phyloP scores from a whole-genome alignment of 1,140 invertebrate species.

The Drosophila mauritiana region DNA sequence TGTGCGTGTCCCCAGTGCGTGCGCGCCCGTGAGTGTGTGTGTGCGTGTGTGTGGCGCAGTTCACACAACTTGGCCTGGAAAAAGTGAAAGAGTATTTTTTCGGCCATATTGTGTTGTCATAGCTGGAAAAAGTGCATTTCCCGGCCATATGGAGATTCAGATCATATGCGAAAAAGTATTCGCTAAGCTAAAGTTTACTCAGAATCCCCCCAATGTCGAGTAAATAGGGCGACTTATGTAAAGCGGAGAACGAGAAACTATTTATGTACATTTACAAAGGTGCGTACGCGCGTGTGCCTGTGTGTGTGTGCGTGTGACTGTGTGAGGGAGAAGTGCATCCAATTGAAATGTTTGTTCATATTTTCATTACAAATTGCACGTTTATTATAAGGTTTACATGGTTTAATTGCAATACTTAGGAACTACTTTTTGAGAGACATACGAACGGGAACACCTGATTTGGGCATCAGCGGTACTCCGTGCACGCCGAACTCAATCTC shows the following conservation, averaged over 20 bases:
- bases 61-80: slow-evolving; percentile 77
- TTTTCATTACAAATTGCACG: not conserved
- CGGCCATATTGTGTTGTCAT: slow-evolving; percentile 77
- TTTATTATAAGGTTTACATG: slow-evolving; percentile 4
- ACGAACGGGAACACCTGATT: slow-evolving; percentile 50
- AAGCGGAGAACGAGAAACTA: slow-evolving; percentile 39
- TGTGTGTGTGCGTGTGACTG: not conserved
- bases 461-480: slow-evolving; percentile 52
- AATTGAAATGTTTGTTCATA: slow-evolving; percentile 30
- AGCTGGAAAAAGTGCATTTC: slow-evolving; percentile 62
- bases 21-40: slow-evolving; percentile 26
- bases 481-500: slow-evolving; percentile 55
- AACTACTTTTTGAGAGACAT: slow-evolving; percentile 36
- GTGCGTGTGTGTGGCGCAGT: slow-evolving; percentile 56
- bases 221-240: slow-evolving; percentile 53
- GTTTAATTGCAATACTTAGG: not conserved
- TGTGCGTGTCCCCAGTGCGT: slow-evolving; percentile 41
- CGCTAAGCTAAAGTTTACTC: not conserved
- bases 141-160: slow-evolving; percentile 33
- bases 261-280: slow-evolving; percentile 57
- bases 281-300: slow-evolving; percentile 31
- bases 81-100: slow-evolving; percentile 76
- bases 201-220: slow-evolving; percentile 1
- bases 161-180: slow-evolving; percentile 13
- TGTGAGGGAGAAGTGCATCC: slow-evolving; percentile 34